phyloP scores from a whole-genome alignment of 2,888 invertebrate species.

The Mechanitis mazaeus region DNA sequence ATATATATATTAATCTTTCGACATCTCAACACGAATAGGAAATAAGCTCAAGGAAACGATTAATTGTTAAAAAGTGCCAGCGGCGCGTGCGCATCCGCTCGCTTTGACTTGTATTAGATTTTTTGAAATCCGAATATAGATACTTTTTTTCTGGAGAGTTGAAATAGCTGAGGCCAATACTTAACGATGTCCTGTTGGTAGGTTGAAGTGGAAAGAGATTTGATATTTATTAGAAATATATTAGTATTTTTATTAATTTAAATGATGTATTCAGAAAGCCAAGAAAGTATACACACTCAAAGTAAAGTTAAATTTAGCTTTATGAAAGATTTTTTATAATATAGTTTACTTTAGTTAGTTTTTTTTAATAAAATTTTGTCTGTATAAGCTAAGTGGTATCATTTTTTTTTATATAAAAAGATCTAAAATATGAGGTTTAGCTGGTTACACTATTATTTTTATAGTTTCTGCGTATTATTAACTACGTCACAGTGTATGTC shows the following conservation, averaged over 20 bases:
- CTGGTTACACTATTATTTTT: neutral
- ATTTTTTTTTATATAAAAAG: too few relatives aligned
- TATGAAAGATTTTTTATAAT: too few relatives aligned
- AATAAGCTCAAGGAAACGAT: conserved; percentile 41
- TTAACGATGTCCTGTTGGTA: conserved; percentile 40
- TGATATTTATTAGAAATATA: neutral
- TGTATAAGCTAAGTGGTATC: too few relatives aligned
- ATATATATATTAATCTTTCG: conserved; percentile 33
- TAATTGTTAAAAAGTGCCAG: conserved; percentile 38
- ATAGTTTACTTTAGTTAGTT: too few relatives aligned
- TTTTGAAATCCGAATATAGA: conserved; percentile 38
- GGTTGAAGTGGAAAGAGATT: conserved; percentile 25
- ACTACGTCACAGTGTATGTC: neutral
- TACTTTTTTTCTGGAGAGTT: conserved; percentile 33
- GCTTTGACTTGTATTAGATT: conserved; percentile 26
- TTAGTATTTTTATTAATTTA: too few relatives aligned
- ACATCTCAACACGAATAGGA: conserved; percentile 35
- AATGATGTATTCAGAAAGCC: too few relatives aligned
- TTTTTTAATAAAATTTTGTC: too few relatives aligned
- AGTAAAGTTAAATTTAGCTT: too few relatives aligned
- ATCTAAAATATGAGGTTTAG: too few relatives aligned
- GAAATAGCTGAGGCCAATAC: conserved; percentile 39
- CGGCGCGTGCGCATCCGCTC: conserved; percentile 36
- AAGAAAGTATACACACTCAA: too few relatives aligned
- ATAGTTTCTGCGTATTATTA: neutral